Evolutionary conservation across 2,113 vertebrate species (phyloP).

Genomic region (Bungarus multicinctus): DNA sequence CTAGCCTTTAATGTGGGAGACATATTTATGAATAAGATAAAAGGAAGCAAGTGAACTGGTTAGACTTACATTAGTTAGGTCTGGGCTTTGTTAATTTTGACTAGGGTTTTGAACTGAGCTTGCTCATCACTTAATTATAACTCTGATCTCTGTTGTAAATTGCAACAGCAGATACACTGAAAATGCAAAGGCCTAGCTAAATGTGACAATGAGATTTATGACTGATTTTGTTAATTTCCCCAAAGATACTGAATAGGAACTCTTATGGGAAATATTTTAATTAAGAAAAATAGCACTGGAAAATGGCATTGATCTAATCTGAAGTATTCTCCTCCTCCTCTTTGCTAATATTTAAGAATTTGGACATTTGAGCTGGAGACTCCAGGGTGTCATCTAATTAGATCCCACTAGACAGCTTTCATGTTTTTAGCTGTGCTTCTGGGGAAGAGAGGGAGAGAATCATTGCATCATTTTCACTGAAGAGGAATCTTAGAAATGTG

Average conservation of each 20-base stretch:
- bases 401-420: neutral
- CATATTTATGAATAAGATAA: neutral
- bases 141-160: neutral
- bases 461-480: neutral
- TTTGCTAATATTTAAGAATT: neutral
- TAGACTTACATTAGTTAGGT: neutral
- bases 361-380: neutral
- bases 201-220: neutral
- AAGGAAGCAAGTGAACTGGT: neutral
- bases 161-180: neutral
- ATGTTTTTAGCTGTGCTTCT: neutral
- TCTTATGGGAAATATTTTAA: neutral
- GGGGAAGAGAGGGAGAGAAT: neutral
- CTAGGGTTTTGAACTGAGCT: neutral
- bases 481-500: neutral
- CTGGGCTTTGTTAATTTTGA: neutral
- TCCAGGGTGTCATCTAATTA: neutral
- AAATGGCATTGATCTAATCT: neutral
- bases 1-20: neutral
- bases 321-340: neutral
- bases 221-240: neutral
- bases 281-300: neutral
- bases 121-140: neutral
- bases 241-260: neutral
- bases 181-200: neutral